These are phyloP conservation scores for Cavia aperea DNA, from an alignment of 2,113 vertebrate species.

Conservation along the genomic window DNA sequence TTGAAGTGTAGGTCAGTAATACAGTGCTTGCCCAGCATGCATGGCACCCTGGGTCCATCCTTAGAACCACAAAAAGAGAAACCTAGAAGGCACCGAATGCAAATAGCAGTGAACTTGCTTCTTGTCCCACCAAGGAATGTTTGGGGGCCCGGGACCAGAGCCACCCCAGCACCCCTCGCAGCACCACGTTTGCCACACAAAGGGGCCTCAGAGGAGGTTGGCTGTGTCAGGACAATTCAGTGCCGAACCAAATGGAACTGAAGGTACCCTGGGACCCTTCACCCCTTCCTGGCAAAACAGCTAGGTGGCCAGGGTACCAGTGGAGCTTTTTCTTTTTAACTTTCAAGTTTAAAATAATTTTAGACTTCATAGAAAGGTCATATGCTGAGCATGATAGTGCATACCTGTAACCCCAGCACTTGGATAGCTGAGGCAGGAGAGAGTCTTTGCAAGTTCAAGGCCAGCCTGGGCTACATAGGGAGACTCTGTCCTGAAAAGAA, in stretches of 20 bases:
- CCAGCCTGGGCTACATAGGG: not conserved
- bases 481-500: not conserved
- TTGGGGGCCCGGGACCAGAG: not conserved
- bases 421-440: not conserved
- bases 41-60: not conserved
- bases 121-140: too few relatives aligned
- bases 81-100: not conserved
- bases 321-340: not conserved
- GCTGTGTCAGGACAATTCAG: not conserved
- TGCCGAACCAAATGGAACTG: not conserved
- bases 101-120: not conserved
- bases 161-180: not conserved
- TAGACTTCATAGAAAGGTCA: not conserved
- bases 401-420: not conserved
- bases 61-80: not conserved
- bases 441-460: not conserved
- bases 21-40: not conserved
- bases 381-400: not conserved
- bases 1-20: not conserved
- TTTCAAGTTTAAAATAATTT: conserved; percentile 12
- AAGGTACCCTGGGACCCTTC: not conserved
- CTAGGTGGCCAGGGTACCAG: not conserved
- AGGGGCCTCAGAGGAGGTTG: not conserved
- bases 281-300: not conserved
- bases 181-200: not conserved